Conservation (phyloP, 2,797 vertebrate genomes). For the Micropoecilia bifurca region DNA sequence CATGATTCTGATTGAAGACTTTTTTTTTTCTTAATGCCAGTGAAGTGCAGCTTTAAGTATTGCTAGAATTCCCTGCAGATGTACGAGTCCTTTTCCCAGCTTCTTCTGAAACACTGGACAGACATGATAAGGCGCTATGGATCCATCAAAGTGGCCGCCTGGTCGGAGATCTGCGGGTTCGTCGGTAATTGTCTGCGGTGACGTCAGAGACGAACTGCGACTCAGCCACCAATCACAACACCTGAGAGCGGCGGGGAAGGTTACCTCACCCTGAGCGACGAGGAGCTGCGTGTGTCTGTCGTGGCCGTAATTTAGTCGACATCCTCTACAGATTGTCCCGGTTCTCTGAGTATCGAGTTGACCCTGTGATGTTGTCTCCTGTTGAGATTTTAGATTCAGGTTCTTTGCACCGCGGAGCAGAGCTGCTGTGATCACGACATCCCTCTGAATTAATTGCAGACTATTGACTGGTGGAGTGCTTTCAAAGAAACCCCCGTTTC, state of each 20-base stretch:
- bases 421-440: constrained; percentile 13
- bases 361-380: constrained; percentile 11
- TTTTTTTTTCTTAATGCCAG: neutral
- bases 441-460: neutral
- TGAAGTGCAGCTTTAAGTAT: neutral
- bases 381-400: constrained; percentile 3
- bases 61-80: constrained; percentile 2
- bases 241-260: constrained; percentile 18
- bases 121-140: neutral
- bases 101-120: constrained; percentile 4
- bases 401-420: neutral
- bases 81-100: constrained; percentile 9
- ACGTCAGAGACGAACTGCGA: constrained; percentile 55
- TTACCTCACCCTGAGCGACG: constrained; percentile 35
- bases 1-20: constrained; percentile 10
- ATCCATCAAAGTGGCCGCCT: constrained; percentile 5
- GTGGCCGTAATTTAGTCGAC: constrained; percentile 20
- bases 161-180: constrained; percentile 31
- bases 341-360: constrained; percentile 36
- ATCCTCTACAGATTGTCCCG: constrained; percentile 14
- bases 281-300: constrained; percentile 17
- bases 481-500: neutral
- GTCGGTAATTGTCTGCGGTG: constrained; percentile 60
- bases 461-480: constrained; percentile 3
- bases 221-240: constrained; percentile 38